Evolutionary conservation across 1,140 invertebrate species (phyloP).

Genomic region (Aradophagus sp.): DNA sequence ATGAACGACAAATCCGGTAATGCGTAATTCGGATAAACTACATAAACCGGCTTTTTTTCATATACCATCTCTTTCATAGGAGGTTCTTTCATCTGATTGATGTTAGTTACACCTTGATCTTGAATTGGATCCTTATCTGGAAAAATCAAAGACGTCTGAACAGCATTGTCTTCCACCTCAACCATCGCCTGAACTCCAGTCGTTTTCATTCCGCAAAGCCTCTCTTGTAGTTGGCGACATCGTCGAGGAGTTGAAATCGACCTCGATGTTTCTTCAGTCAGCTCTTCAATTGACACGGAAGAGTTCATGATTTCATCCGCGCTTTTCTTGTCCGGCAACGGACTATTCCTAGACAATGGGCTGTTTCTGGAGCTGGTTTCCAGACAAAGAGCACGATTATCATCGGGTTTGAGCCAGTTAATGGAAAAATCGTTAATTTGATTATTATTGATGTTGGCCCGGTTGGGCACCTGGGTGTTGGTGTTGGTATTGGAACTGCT

Average conservation of each 20-base stretch:
- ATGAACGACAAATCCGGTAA: slow-evolving; percentile 92
- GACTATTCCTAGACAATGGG: slow-evolving; percentile 23
- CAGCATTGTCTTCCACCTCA: slow-evolving; percentile 69
- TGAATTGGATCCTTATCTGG: slow-evolving; percentile 22
- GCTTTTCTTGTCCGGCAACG: slow-evolving; percentile 66
- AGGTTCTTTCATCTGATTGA: too few species aligned
- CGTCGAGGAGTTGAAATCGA: slow-evolving; percentile 33
- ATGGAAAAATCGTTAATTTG: slow-evolving; percentile 69
- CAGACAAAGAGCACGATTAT: slow-evolving; percentile 43
- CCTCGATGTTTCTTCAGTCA: slow-evolving; percentile 72
- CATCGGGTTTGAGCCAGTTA: slow-evolving; percentile 70
- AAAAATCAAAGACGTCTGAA: slow-evolving; percentile 71
- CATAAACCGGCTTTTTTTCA: slow-evolving; percentile 85
- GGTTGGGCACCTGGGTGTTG: slow-evolving; percentile 66
- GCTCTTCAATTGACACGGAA: slow-evolving; percentile 73
- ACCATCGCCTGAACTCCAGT: slow-evolving; percentile 66
- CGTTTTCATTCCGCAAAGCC: slow-evolving; percentile 41
- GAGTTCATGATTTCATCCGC: slow-evolving; percentile 66
- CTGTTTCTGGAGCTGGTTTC: slow-evolving; percentile 8
- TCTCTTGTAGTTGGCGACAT: slow-evolving; percentile 6
- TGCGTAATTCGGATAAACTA: slow-evolving; percentile 94
- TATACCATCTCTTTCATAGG: slow-evolving; percentile 64
- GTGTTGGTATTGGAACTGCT: slow-evolving; percentile 65
- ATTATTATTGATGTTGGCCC: slow-evolving; percentile 56
- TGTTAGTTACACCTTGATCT: too few species aligned